A percentile compares a stretch with the other conserved stretches of the same genome.
Evolutionary conservation across 2,797 vertebrate species (phyloP).

Genomic region (Poeciliopsis turneri): DNA sequence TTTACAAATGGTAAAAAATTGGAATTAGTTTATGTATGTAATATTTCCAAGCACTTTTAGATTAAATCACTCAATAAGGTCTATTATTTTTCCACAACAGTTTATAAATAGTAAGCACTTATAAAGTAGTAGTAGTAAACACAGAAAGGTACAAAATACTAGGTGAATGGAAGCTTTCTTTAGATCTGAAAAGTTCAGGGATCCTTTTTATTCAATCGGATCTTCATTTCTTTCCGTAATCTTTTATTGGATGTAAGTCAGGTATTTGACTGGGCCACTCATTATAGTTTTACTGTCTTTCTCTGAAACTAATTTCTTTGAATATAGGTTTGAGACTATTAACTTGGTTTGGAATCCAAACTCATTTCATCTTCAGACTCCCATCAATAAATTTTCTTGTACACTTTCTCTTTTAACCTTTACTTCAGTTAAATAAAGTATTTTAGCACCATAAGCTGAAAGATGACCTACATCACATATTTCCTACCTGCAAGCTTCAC

Average conservation of each 20-base stretch:
- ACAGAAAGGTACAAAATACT: not conserved
- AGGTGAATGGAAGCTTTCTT: not conserved
- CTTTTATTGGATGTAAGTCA: not conserved
- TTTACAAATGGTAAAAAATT: not conserved
- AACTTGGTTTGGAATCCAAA: not conserved
- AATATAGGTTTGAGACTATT: not conserved
- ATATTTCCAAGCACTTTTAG: too few relatives aligned
- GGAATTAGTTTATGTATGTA: not conserved
- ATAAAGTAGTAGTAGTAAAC: too few relatives aligned
- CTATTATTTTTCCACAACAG: too few relatives aligned
- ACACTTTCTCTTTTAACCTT: not conserved
- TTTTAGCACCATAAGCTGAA: not conserved
- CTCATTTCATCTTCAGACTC: not conserved
- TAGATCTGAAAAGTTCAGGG: not conserved
- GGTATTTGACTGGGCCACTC: not conserved
- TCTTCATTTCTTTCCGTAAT: not conserved
- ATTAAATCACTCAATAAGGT: too few relatives aligned
- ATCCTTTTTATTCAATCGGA: not conserved
- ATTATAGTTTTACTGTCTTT: not conserved
- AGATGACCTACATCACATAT: not conserved
- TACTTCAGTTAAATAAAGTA: not conserved
- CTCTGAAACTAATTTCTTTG: not conserved
- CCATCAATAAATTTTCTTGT: not conserved
- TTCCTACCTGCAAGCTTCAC: not conserved
- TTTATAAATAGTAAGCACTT: too few relatives aligned